Evolutionary conservation across 2,113 vertebrate species (phyloP), one percentile per base, ranked within the genome.

Genomic region (Oncorhynchus kisutch): DNA sequence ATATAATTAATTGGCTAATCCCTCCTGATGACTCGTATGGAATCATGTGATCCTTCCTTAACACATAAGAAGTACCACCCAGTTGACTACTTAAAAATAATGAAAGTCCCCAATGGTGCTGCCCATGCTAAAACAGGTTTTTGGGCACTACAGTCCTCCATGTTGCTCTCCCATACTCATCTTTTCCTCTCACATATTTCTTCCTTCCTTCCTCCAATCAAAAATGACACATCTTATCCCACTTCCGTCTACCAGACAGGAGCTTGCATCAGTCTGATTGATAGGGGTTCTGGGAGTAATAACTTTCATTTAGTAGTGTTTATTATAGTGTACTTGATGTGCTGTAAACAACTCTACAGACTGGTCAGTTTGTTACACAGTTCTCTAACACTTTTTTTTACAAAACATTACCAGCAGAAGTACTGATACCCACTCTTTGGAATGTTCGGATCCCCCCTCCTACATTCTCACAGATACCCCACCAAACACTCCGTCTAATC

Each of bases 151-250:
- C 39, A 45, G 39, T 45, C 39, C 39, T 45, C 39, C 39, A 12
- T 45, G 9, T 45, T 45, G 8, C 39, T 45, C 39, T 45, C 39
- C 39, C 39, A 76, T 68, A 78, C 22, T 39, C 39, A 69, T 79
- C 72, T 67, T 79, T 81, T 75, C 74, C 67, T 48, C 67, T 54
- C 62, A 70, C 49, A 71, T 48, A 78, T 75, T 85, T 85, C 57
- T 74, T 74, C 67, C 0, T 60, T 1, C 49, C 74, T 81, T 82
- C 81, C 81, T 75, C 67, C 25, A 48, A 8, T 73, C 74, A 76
- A 80, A 70, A 84, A 77, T 69, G 67, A 78, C 62, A 71, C 76
- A 72, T 62, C 70, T 73, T 73, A 78, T 65, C 49, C 27, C 13
- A 64, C 27, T 51, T 22, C 29, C 60, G 39, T 11, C 31, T 70